phyloP scores from a whole-genome alignment of 2,797 vertebrate species.

The Gobio occitaniae region DNA sequence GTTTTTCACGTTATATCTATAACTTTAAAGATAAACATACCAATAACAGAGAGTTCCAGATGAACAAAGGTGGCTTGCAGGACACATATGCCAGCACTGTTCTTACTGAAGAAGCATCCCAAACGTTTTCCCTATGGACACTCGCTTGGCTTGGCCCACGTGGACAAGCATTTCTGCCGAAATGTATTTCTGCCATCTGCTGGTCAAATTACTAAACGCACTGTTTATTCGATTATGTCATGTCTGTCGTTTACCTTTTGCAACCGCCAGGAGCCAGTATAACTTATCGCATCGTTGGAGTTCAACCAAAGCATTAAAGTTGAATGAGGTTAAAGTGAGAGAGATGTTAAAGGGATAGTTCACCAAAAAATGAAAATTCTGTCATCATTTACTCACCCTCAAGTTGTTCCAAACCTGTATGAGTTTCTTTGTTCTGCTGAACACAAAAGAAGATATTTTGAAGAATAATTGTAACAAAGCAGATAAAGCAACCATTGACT shows the following conservation, averaged over 20 bases:
- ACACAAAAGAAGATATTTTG: too few relatives aligned
- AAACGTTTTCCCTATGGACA: too few relatives aligned
- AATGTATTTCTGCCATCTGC: not conserved
- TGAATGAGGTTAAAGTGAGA: not conserved
- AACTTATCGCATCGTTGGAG: not conserved
- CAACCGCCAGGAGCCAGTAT: not conserved
- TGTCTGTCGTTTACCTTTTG: not conserved
- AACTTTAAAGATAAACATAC: slow-evolving; percentile 59
- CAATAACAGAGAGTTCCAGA: slow-evolving; percentile 79
- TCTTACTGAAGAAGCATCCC: slow-evolving; percentile 51
- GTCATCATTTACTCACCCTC: too few relatives aligned
- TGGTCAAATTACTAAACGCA: slow-evolving; percentile 66
- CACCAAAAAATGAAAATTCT: too few relatives aligned
- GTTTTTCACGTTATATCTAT: not conserved
- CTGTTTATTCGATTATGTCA: not conserved
- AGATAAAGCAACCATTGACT: too few relatives aligned
- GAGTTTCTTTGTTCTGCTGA: too few relatives aligned
- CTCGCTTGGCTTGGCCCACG: too few relatives aligned
- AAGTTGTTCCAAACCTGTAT: too few relatives aligned
- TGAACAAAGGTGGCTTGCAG: slow-evolving; percentile 78
- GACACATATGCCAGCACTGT: slow-evolving; percentile 76
- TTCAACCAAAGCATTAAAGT: not conserved
- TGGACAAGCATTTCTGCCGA: not conserved
- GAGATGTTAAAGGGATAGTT: not conserved
- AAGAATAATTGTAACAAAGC: too few relatives aligned